Evolutionary conservation across 2,888 invertebrate genomes (phyloP).

Genomic region (Drosophila neotestacea): DNA sequence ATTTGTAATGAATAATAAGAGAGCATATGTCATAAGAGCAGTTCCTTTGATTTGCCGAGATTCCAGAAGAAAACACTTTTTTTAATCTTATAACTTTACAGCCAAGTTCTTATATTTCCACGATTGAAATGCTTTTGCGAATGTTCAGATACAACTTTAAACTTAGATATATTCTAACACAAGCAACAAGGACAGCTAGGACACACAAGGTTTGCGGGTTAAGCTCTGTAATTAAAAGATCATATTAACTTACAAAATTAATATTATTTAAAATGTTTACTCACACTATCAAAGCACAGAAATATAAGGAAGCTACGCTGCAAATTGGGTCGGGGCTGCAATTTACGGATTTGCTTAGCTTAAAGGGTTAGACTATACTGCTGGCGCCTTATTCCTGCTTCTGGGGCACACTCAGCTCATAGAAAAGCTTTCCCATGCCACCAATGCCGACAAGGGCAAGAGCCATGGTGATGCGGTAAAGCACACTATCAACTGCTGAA

Average conservation of each 20-base stretch:
- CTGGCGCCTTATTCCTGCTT: conserved; percentile 53
- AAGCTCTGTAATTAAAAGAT: conserved; percentile 45
- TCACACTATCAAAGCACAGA: conserved; percentile 71
- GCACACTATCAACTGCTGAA: conserved; percentile 85
- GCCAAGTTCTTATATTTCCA: conserved; percentile 80
- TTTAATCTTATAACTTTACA: conserved; percentile 54
- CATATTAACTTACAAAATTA: background rate
- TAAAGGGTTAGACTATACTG: conserved; percentile 42
- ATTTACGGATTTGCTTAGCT: conserved; percentile 55
- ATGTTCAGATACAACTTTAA: conserved; percentile 62
- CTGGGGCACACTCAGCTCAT: conserved; percentile 81
- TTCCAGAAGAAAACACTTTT: conserved; percentile 10
- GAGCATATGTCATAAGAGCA: conserved; percentile 26
- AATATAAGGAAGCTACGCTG: conserved; percentile 71
- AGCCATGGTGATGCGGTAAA: conserved; percentile 85
- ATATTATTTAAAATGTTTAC: conserved; percentile 21
- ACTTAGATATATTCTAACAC: conserved; percentile 52
- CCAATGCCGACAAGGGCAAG: conserved; percentile 84
- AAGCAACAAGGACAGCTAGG: conserved; percentile 39
- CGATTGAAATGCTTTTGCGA: conserved; percentile 79
- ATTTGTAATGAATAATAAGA: conserved; percentile 40
- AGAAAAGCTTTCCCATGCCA: conserved; percentile 81
- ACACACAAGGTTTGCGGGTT: conserved; percentile 34
- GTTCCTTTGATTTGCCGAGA: conserved; percentile 15
- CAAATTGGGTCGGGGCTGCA: conserved; percentile 45